phyloP scores from a whole-genome alignment of 2,888 invertebrate species.

The Eupsilia transversa region DNA sequence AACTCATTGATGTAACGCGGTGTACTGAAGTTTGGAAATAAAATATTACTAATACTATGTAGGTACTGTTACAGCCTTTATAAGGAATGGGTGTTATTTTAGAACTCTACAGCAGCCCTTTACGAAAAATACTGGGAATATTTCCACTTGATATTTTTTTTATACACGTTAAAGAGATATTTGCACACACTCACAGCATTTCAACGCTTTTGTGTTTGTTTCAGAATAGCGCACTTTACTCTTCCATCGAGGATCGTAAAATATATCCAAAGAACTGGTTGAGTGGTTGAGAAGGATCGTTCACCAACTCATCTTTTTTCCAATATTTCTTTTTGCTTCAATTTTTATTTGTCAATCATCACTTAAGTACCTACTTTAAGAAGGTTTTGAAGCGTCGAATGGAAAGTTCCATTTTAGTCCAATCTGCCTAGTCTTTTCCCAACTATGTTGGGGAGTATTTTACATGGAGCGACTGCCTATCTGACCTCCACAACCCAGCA shows the following conservation, averaged over 20 bases:
- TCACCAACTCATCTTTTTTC: background rate
- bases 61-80: background rate
- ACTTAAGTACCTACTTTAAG: background rate
- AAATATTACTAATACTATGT: background rate
- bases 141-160: conserved; percentile 19
- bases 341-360: background rate
- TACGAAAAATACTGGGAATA: background rate
- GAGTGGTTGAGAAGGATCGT: conserved; percentile 1
- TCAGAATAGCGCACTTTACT: conserved; percentile 27
- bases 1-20: no score
- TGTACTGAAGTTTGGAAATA: no score
- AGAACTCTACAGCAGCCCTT: background rate
- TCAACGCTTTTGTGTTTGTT: conserved; percentile 34
- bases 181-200: conserved; percentile 31
- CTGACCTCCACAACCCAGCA: no score
- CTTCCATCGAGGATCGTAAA: conserved; percentile 1
- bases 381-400: background rate
- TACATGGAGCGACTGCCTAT: no score
- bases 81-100: background rate
- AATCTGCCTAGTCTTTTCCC: no score
- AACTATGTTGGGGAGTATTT: no score
- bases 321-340: background rate
- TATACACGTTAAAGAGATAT: conserved; percentile 11
- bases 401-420: background rate
- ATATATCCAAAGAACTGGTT: conserved; percentile 17